Evolutionary conservation across 2,888 invertebrate species (phyloP), one percentile per base, ranked within the genome.

Genomic region (Latheticus oryzae): DNA sequence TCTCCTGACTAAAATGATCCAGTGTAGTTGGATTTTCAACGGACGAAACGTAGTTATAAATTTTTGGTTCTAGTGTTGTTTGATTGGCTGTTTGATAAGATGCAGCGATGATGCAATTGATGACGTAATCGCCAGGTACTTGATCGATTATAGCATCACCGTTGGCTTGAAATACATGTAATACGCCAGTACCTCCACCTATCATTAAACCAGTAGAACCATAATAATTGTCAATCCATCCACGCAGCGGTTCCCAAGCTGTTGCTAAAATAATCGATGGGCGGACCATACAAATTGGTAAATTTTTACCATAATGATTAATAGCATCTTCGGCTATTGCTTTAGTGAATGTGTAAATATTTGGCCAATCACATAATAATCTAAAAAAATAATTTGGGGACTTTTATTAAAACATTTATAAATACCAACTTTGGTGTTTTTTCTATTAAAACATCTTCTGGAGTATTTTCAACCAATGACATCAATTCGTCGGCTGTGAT

Each of bases 201-300:
- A 42, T 28, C 7, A 56, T 16, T 5, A 56, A 15, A 79, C 85
- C 92, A 3, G 90, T 90, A 1, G 92, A 90, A 2, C 93, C 94
- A 72, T 93, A 93, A 63, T 90, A 83, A 70, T 92, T 94, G 78
- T 94, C 93, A 9, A 91, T 89, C 93, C 93, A 94, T 1, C 92
- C 92, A 58, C 87, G 79, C 0, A 88, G 77, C 0, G 89, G 89
- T 69, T 89, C 88, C 28, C 82, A 82, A 66, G 87, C 87, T 0
- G 88, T 83, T 2, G 84, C 82, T 54, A 83, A 79, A 7, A 84
- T 83, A 61, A 87, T 86, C 1, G 88, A 85, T 0, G 90, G 90
- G 53, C 91, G 76, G 28, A 90, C 81, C 24, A 91, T 82, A 54
- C 84, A 84, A 0, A 85, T 71, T 0, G 89, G 89, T 2, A 91